Base-by-base conservation (phyloP, 2,797 vertebrate genomes). In the Poeciliopsis turneri region DNA sequence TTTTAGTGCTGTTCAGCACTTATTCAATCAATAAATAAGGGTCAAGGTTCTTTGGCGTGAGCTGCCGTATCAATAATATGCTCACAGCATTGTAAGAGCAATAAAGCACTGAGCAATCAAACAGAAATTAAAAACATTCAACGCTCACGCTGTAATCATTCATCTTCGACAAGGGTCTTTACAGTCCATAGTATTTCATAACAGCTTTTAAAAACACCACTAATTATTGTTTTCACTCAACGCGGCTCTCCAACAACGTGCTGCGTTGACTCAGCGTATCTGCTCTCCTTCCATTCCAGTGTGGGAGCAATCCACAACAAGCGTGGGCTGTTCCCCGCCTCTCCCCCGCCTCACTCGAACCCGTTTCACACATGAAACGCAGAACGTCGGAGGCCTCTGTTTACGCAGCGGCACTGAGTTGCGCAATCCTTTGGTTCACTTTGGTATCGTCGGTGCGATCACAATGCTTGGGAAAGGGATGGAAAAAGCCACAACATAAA, bases 141-240 rank as follows among this genome's bases (percentile, higher is more conserved):
- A 75, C 75, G 79, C 75, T 71, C 77, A 75, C 11, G 33, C 45
- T 36, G 7, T 82, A 73, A 85, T 89, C 78, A 82, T 77, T 74
- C 68, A 82, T 78, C 73, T 70, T 53, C 64, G 70, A 66, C 59
- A 41, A 76, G 78, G 70, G 59, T 78, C 78, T 73, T 79, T 47
- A 79, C 71, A 51, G 76, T 76, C 49, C 73, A 80, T 71, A 84
- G 53, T 74, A 74, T 82, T 74, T 84, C 43, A 72, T 1, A 46
- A 72, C 57, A 76, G 70, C 86, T 89, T 87, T 80, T 77, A 76
- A 20, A 1, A 41, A 84, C 74, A 59, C 76, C n/a, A 68, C 70
- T 84, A 78, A 83, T 91, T 83, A 85, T 77, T 74, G 72, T 87
- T 83, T 83, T 86, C 64, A 87, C 90, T 84, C 82, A 85, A 77